Base-by-base conservation (phyloP, 1,140 invertebrate species). In the Drosophila oshimai region DNA sequence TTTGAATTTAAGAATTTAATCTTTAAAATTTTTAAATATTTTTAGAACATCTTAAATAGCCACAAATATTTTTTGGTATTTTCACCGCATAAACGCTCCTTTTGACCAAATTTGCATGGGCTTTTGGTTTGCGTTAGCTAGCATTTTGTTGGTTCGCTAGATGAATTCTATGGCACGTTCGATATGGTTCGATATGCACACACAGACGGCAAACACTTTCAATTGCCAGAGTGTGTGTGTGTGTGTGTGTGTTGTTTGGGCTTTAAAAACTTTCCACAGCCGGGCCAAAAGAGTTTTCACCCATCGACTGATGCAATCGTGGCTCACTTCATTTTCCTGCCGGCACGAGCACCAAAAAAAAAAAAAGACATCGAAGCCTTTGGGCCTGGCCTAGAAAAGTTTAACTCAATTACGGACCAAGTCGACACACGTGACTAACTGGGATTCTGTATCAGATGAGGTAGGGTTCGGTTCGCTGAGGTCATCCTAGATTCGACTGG, bases 331-430 rank as follows among this genome's bases (percentile, higher is more conserved):
- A 29, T 37, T 41, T 54, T 50, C 47, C 29, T 36, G 2, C 47
- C 26, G 17, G 18, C 58, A 44, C 53, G 28, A 42, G n/a, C n/a
- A n/a, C n/a, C n/a, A n/a, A n/a, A 18, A 57, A 46, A 50, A 50
- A 29, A 42, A 44, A 29, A 37, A 33, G 57, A 53, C 62, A 53
- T 51, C 60, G 54, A 75, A 87, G 72, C 72, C 72, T 74, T 41
- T 67, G 26, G 64, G 57, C 70, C 72, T 84, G 79, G 74, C 79
- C 79, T 74, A 84, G 81, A 86, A 86, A 86, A 87, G 75, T 86
- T 87, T 86, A 86, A 86, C 81, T 86, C 80, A 86, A 86, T 86
- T 86, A 87, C 76, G 61, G 54, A 24, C 67, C 15, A 22, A 46
- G 58, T 54, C 61, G 72, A 50, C 77, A 77, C 77, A 83, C 77